Conservation (phyloP, 1,140 invertebrate species). For the Camponotus pennsylvanicus region DNA sequence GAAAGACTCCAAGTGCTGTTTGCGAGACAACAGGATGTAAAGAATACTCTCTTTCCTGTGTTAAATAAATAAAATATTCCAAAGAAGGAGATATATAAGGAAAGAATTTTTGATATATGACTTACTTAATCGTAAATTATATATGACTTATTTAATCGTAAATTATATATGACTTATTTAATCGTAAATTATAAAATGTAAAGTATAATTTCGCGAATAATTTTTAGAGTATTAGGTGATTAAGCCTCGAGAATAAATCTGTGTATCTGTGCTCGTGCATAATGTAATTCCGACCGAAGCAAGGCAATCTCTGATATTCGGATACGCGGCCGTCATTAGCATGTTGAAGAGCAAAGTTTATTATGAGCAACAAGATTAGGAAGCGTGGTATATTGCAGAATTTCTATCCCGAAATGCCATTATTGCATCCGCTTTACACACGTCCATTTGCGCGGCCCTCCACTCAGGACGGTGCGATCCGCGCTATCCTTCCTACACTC, state of each 20-base stretch:
- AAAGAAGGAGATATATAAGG: no score
- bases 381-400: background rate
- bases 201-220: background rate
- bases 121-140: no score
- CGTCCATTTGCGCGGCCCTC: constrained; percentile 8
- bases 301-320: no score
- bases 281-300: background rate
- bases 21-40: background rate
- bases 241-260: background rate
- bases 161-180: background rate
- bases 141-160: background rate
- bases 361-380: background rate
- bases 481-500: background rate
- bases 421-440: constrained; percentile 11
- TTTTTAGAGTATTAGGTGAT: background rate
- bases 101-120: no score
- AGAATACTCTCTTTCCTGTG: background rate
- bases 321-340: background rate
- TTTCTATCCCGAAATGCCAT: constrained; percentile 16
- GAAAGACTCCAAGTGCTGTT: background rate
- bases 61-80: background rate
- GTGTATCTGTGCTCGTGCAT: no score
- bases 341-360: constrained; percentile 4
- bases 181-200: background rate
- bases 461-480: background rate